Evolutionary conservation across 2,888 invertebrate species (phyloP).

Genomic region (Apeira syringaria): DNA sequence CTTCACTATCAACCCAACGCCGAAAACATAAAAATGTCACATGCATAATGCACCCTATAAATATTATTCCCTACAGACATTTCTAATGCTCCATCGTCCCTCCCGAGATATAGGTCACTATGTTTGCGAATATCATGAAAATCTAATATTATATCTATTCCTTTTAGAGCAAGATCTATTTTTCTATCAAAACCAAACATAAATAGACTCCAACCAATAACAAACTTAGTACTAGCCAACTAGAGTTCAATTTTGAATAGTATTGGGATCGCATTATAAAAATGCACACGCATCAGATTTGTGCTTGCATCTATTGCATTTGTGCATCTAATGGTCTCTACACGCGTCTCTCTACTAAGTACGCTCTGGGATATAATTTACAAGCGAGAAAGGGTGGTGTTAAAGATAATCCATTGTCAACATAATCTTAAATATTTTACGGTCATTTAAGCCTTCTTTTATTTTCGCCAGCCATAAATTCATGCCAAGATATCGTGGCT

Average conservation of each 20-base stretch:
- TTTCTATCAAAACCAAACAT: constrained; percentile 7
- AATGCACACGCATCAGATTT: constrained; percentile 51
- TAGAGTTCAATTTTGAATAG: constrained; percentile 11
- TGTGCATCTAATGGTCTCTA: constrained; percentile 68
- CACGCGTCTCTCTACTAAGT: constrained; percentile 56
- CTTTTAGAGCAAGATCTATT: constrained; percentile 16
- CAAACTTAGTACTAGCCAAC: not conserved
- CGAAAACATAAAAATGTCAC: constrained; percentile 80
- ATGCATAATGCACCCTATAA: constrained; percentile 80
- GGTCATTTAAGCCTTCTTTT: constrained; percentile 62
- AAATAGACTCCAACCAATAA: constrained; percentile 2
- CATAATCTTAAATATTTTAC: constrained; percentile 76
- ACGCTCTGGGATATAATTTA: constrained; percentile 72
- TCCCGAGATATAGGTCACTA: constrained; percentile 80
- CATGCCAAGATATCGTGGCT: constrained; percentile 45
- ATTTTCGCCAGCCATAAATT: constrained; percentile 62
- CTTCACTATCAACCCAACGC: constrained; percentile 64
- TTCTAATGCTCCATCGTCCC: constrained; percentile 69
- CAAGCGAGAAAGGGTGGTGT: constrained; percentile 71
- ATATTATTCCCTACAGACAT: constrained; percentile 75
- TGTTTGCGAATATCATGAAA: constrained; percentile 51
- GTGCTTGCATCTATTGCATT: constrained; percentile 63
- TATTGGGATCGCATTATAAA: constrained; percentile 15
- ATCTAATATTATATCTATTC: constrained; percentile 40
- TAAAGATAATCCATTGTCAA: constrained; percentile 67